Evolutionary conservation across 2,113 vertebrate species (phyloP).

Genomic region (Etia nguti): DNA sequence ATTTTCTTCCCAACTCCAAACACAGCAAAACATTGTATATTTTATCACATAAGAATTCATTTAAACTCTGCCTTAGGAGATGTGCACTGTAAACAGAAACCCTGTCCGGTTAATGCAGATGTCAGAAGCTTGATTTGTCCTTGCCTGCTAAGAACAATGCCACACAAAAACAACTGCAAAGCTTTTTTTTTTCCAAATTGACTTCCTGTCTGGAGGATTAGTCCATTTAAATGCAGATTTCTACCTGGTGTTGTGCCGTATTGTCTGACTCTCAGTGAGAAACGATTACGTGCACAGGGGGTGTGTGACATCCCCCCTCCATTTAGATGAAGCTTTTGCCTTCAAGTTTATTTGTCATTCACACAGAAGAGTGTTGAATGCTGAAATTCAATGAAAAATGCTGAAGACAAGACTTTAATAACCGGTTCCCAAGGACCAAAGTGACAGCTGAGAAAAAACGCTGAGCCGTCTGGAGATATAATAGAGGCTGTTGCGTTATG

Average conservation of each 20-base stretch:
- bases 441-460: background rate
- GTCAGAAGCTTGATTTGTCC: background rate
- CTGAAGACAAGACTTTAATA: background rate
- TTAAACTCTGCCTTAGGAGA: background rate
- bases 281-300: background rate
- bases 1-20: background rate
- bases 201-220: conserved; percentile 31
- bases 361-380: background rate
- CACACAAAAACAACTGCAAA: background rate
- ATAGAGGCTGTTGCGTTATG: background rate
- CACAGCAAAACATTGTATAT: background rate
- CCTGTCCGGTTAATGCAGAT: background rate
- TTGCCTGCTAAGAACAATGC: background rate
- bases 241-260: background rate
- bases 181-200: background rate
- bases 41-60: background rate
- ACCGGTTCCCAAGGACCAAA: background rate
- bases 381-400: no score
- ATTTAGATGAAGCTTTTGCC: background rate
- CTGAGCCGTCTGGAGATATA: background rate
- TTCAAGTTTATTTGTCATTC: background rate
- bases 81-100: background rate
- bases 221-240: conserved; percentile 32
- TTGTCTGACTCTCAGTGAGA: conserved; percentile 18
- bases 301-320: background rate